Evolutionary conservation across 2,113 vertebrate genomes (phyloP).

Genomic region (Neolamprologus fasciatus): DNA sequence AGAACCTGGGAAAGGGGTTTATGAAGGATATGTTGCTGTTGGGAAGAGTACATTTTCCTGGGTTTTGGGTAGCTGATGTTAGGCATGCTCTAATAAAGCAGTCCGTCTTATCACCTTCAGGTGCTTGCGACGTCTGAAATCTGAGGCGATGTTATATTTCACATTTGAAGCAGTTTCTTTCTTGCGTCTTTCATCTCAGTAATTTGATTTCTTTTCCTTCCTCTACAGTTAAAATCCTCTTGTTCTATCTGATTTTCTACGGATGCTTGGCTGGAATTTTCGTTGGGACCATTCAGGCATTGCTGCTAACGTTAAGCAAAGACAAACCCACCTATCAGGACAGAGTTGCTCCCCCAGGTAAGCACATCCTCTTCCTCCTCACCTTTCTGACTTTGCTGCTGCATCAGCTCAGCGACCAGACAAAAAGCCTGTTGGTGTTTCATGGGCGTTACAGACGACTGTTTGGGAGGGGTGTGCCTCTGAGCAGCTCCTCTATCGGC

Average conservation of each 20-base stretch:
- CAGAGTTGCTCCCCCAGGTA: slow-evolving; percentile 97
- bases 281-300: slow-evolving; percentile 93
- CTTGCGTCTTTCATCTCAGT: background rate
- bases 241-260: slow-evolving; percentile 97
- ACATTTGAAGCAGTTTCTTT: background rate
- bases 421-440: background rate
- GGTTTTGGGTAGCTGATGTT: background rate
- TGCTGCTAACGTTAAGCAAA: slow-evolving; percentile 90
- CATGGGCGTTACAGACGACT: background rate
- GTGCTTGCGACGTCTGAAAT: background rate
- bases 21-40: background rate
- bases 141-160: background rate
- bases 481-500: slow-evolving; percentile 31
- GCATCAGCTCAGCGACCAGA: background rate
- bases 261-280: slow-evolving; percentile 97
- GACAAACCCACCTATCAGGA: slow-evolving; percentile 96
- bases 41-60: background rate
- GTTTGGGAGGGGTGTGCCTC: slow-evolving; percentile 8
- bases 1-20: background rate
- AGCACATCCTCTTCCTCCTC: background rate
- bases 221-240: slow-evolving; percentile 87
- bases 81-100: background rate
- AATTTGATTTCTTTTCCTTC: background rate
- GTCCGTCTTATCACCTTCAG: rapidly evolving
- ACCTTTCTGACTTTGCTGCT: background rate